Conservation (phyloP, 2,113 vertebrate genomes). For the Lates calcarifer region DNA sequence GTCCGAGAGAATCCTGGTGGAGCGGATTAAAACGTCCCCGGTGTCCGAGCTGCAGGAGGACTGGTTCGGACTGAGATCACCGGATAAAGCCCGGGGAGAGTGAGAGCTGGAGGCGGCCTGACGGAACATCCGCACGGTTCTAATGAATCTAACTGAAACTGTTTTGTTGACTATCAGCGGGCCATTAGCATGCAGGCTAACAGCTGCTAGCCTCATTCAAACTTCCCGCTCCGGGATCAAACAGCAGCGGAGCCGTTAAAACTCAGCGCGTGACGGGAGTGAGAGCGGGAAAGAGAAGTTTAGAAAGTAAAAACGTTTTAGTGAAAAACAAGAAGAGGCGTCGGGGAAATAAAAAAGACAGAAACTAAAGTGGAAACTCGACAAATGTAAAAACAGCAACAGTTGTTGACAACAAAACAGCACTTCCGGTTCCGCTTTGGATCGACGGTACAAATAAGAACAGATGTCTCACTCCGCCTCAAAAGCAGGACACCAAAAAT, state of each 20-base stretch:
- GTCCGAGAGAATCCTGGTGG: conserved; percentile 12
- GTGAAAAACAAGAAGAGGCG: not conserved
- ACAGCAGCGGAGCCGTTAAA: not conserved
- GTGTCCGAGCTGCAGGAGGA: conserved; percentile 26
- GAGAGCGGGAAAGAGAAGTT: not conserved
- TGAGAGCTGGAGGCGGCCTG: not conserved
- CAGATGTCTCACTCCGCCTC: conserved; percentile 19
- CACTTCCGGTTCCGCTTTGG: conserved; percentile 21
- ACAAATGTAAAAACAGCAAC: conserved; percentile 22
- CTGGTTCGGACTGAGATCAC: not conserved
- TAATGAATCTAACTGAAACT: not conserved
- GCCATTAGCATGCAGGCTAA: conserved; percentile 6
- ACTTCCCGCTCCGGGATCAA: conserved; percentile 69
- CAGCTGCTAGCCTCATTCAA: conserved; percentile 42
- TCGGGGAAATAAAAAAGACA: not conserved
- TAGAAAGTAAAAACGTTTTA: not conserved
- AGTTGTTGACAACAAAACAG: conserved; percentile 37
- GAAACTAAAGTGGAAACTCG: not conserved
- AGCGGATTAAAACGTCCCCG: conserved; percentile 52
- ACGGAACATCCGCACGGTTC: conserved; percentile 11
- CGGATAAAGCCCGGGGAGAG: not conserved
- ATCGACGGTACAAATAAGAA: fast-evolving
- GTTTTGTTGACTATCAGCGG: not conserved
- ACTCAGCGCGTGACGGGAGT: fast-evolving
- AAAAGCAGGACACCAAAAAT: not conserved